Percentiles rank a stretch among this genome's conserved stretches.
phyloP scores from a whole-genome alignment of 2,888 invertebrate species.

The Gordius sp. region DNA sequence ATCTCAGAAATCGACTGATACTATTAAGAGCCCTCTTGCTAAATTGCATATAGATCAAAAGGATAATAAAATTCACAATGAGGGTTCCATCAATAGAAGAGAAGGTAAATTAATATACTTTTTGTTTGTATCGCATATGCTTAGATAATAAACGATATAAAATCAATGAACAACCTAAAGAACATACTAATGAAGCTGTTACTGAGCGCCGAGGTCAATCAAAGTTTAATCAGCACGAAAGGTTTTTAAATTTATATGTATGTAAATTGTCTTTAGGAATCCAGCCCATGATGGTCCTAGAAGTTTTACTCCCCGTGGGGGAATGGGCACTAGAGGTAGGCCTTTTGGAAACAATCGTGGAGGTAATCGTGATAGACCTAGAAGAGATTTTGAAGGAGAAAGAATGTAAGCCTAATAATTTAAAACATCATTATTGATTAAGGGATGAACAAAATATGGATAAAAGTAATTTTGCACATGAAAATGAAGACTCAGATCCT shows the following conservation, averaged over 20 bases:
- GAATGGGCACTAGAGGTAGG: background rate
- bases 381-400: background rate
- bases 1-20: no score
- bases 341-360: background rate
- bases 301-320: no score
- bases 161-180: background rate
- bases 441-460: no score
- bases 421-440: no score
- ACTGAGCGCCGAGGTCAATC: no score
- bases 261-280: no score
- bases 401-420: background rate
- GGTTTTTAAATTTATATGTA: no score
- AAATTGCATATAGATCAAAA: background rate
- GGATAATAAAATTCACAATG: background rate
- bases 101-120: background rate
- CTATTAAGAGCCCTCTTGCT: background rate
- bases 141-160: background rate
- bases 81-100: background rate
- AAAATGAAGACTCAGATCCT: no score
- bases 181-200: background rate
- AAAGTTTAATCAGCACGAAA: no score
- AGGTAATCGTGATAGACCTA: background rate
- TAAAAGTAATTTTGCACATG: no score
- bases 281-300: no score
- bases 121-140: background rate